Conservation (phyloP, 2,113 vertebrate genomes). For the Chaetorhynchus papuensis region DNA sequence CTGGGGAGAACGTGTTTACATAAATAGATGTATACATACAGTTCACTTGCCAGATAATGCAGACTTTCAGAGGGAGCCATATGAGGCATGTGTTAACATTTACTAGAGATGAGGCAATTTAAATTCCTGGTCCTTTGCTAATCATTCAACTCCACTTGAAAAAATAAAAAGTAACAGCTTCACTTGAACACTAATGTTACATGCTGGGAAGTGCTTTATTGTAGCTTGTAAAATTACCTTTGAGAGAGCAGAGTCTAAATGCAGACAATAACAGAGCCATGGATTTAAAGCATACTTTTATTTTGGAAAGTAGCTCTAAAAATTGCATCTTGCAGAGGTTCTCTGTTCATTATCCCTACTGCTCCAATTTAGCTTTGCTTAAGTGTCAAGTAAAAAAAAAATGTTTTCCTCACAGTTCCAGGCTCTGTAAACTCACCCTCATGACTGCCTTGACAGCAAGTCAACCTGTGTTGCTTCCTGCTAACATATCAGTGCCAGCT, state of each 20-base stretch:
- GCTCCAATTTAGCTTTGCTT: not conserved
- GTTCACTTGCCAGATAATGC: not conserved
- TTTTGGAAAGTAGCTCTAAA: slow-evolving; percentile 43
- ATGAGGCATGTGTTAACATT: slow-evolving; percentile 38
- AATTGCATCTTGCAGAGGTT: not conserved
- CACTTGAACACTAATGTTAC: slow-evolving; percentile 41
- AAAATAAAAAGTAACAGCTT: slow-evolving; percentile 54
- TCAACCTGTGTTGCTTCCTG: not conserved
- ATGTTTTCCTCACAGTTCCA: slow-evolving; percentile 12
- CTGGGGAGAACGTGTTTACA: not conserved
- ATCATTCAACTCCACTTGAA: slow-evolving; percentile 56
- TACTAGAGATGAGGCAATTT: slow-evolving; percentile 45
- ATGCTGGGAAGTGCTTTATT: slow-evolving; percentile 52
- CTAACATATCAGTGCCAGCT: not conserved
- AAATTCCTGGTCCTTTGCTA: slow-evolving; percentile 42
- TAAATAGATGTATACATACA: slow-evolving; percentile 30
- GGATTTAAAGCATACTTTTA: slow-evolving; percentile 36
- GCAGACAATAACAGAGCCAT: slow-evolving; percentile 2
- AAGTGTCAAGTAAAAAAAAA: slow-evolving; percentile 25
- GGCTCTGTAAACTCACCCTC: not conserved
- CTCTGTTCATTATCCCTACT: not conserved
- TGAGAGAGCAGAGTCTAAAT: slow-evolving; percentile 44
- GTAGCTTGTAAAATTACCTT: slow-evolving; percentile 52
- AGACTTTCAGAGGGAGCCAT: not conserved
- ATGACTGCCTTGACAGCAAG: slow-evolving; percentile 5